Evolutionary conservation across 2,888 invertebrate genomes (phyloP).

Genomic region (Synergus laeviventris): DNA sequence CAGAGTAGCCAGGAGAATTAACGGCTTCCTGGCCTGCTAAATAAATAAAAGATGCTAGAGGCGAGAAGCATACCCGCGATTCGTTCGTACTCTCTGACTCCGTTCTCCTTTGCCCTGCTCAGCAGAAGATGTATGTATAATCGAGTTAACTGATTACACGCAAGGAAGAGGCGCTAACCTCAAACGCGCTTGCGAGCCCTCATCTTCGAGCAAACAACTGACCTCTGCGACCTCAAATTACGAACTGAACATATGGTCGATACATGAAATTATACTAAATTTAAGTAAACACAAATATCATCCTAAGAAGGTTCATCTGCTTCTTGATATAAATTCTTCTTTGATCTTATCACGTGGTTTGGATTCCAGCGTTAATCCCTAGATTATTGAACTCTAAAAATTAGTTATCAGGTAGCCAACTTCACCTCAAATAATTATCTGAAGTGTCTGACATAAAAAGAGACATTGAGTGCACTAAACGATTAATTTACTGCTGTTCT

Average conservation of each 20-base stretch:
- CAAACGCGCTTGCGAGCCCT: constrained; percentile 7
- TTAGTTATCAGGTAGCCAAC: too few species aligned
- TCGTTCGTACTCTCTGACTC: constrained; percentile 44
- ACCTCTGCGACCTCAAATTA: constrained; percentile 14
- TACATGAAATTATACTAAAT: not conserved
- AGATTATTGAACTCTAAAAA: too few species aligned
- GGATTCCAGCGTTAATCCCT: too few species aligned
- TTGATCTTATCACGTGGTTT: too few species aligned
- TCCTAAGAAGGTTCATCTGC: too few species aligned
- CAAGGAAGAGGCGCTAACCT: constrained; percentile 56
- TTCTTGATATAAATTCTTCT: too few species aligned
- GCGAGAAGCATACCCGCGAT: constrained; percentile 53
- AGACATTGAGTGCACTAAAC: not conserved
- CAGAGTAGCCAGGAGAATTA: constrained; percentile 66
- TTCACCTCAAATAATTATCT: not conserved
- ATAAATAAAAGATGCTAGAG: constrained; percentile 68
- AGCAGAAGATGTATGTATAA: constrained; percentile 57
- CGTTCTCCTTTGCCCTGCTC: constrained; percentile 45
- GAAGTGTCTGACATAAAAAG: not conserved
- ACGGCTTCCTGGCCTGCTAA: constrained; percentile 72
- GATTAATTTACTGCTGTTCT: not conserved
- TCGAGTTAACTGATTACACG: constrained; percentile 64
- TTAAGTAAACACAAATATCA: not conserved
- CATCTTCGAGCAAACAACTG: constrained; percentile 9
- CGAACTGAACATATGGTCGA: constrained; percentile 4